These are phyloP conservation scores for Nebria salina DNA, from an alignment of 2,888 invertebrate species.

Conservation along the genomic window DNA sequence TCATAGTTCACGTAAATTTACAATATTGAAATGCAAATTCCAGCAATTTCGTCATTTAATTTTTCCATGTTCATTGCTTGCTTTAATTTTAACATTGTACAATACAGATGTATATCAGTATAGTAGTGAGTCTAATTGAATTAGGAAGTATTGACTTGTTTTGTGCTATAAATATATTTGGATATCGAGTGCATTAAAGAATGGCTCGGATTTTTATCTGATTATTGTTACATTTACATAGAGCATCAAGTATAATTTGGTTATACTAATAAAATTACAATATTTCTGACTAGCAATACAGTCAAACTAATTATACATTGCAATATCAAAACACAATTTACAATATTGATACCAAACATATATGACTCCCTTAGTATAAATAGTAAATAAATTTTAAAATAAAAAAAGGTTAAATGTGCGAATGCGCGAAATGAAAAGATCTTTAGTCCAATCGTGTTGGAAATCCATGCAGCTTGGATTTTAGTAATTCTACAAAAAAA, in stretches of 20 bases:
- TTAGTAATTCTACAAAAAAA: neutral
- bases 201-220: neutral
- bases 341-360: neutral
- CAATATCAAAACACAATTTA: neutral
- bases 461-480: neutral
- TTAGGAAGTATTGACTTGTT: slow-evolving; percentile 35
- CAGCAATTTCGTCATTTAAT: too few species aligned
- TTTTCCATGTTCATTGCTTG: neutral
- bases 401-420: neutral
- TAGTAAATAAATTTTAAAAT: neutral
- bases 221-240: neutral
- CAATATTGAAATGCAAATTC: too few species aligned
- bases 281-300: neutral
- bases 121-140: slow-evolving; percentile 31
- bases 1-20: too few species aligned
- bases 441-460: neutral
- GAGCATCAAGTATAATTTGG: neutral
- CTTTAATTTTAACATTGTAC: slow-evolving; percentile 12
- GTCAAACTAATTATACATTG: neutral
- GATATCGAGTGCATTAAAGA: slow-evolving; percentile 1
- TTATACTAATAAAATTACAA: neutral
- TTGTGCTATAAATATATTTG: slow-evolving; percentile 29
- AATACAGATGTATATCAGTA: slow-evolving; percentile 34
- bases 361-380: too few species aligned
- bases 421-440: neutral